Base-by-base conservation (phyloP, 2,888 invertebrate species). In the Phasia obesa region DNA sequence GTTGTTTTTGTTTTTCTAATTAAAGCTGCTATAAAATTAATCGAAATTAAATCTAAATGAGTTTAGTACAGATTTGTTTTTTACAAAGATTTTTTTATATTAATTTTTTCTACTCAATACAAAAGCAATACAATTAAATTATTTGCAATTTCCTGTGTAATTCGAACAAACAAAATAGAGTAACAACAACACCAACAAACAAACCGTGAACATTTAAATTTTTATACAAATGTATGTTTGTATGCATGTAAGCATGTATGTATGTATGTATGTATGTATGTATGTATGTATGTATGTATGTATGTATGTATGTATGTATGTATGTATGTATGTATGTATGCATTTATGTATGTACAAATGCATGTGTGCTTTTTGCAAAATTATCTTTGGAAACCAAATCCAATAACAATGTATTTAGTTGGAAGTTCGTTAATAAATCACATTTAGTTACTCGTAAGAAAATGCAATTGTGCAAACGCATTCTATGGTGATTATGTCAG, bases 71-170 rank as follows among this genome's bases (percentile, higher is more conserved):
- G 19, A 59, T 65, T 60, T 73, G 23, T 23, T 35, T 62, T 15
- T 17, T 44, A 13, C 11, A 11, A 2, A 2, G 4, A 13, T 55
- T 38, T 17, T 62, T 23, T 47, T 67, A 11, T 57, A 35, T n/a
- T 62, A 47, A 35, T n/a, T 27, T 15, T 38, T 73, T 59, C 35
- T 31, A n/a, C 44, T 51, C 23, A 49, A 64, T 57, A 62, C 69
- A 69, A 73, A 71, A 65, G 75, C 82, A 75, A 64, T 70, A 69
- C 83, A 83, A 85, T 86, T 84, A 84, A 81, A 81, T 85, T 75
- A 84, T 85, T 86, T 77, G 80, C 82, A 70, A 84, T 84, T 86
- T 86, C 86, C 86, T 86, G 86, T 83, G 84, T 23, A 69, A 71
- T 62, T 83, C 70, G 53, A 49, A 42, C 57, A 60, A 47, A 27